These are phyloP conservation scores for Pycnomerus fuliginosus DNA, from an alignment of 2,888 invertebrate species.

Conservation along the genomic window DNA sequence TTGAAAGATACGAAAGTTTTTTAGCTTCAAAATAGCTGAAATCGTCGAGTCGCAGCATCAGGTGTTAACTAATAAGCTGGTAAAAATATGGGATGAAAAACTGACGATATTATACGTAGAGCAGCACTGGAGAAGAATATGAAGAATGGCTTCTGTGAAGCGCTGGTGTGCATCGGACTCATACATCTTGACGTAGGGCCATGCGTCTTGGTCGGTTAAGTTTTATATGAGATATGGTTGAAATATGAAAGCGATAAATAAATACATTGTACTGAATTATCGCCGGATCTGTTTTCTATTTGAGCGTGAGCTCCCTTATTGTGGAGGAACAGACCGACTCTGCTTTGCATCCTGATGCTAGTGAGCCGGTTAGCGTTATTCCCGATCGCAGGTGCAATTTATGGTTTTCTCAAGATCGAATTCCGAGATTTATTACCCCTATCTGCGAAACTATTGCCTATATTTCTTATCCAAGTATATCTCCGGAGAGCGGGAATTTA, in stretches of 20 bases:
- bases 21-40: no score
- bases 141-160: no score
- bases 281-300: constrained; percentile 46
- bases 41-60: no score
- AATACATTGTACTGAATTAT: constrained; percentile 47
- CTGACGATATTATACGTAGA: no score
- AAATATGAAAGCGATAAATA: constrained; percentile 46
- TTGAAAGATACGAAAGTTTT: no score
- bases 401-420: constrained; percentile 54
- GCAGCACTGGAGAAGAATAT: no score
- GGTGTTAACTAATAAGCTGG: no score
- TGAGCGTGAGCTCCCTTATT: constrained; percentile 24
- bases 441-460: constrained; percentile 53
- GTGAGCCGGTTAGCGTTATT: constrained; percentile 46
- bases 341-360: constrained; percentile 45
- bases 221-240: constrained; percentile 24
- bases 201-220: constrained; percentile 22
- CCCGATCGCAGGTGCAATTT: constrained; percentile 54
- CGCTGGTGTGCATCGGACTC: constrained; percentile 22
- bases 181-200: constrained; percentile 15
- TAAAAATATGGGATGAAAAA: no score
- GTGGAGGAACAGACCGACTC: constrained; percentile 35
- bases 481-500: constrained; percentile 50
- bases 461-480: constrained; percentile 51
- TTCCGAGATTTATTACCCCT: constrained; percentile 53